Percentiles rank a stretch among this genome's conserved stretches.
These are phyloP conservation scores for Eumacrocentrus americanus DNA, from an alignment of 2,888 invertebrate species.

Conservation along the genomic window DNA sequence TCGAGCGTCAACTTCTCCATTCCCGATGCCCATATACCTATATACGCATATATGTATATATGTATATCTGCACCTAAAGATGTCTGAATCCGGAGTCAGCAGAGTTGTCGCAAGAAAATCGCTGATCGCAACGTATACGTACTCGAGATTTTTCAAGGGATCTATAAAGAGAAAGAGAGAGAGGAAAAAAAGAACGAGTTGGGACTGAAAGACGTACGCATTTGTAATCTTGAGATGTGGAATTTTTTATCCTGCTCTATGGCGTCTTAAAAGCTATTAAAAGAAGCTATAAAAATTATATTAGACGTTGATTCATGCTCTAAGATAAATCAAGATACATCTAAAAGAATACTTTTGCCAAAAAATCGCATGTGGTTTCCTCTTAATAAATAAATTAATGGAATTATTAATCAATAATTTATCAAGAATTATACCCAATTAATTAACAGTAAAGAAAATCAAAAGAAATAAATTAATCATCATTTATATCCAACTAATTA, in stretches of 20 bases:
- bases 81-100: not conserved
- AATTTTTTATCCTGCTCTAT: conserved; percentile 21
- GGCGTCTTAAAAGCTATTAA: not conserved
- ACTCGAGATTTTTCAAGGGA: not conserved
- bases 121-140: conserved; percentile 3
- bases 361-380: too few species aligned
- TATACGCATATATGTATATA: not conserved
- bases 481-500: too few species aligned
- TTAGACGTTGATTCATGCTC: too few species aligned
- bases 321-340: too few species aligned
- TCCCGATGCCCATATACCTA: not conserved
- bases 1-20: conserved; percentile 2
- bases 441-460: too few species aligned
- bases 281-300: not conserved
- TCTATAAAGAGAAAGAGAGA: not conserved
- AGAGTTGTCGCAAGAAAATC: conserved; percentile 9
- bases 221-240: conserved; percentile 37
- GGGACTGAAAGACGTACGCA: conserved; percentile 18
- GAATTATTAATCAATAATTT: too few species aligned
- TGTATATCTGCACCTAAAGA: not conserved
- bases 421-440: too few species aligned
- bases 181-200: conserved; percentile 26
- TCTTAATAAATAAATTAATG: too few species aligned
- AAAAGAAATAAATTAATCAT: too few species aligned
- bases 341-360: too few species aligned